Conservation (phyloP, 1,140 invertebrate species). For the Helicoverpa zea region DNA sequence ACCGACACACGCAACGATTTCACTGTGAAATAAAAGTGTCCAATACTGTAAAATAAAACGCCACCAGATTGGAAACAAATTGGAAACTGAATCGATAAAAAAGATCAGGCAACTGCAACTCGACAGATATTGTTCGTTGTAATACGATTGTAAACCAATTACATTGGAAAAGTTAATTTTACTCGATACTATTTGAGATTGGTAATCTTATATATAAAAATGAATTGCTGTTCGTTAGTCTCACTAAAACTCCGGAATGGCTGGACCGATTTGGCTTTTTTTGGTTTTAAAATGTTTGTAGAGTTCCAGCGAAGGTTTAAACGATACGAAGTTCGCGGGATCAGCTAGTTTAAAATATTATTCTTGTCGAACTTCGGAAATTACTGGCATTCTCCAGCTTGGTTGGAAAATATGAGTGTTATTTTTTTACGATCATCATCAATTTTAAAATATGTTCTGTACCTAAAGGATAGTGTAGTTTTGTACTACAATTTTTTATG, state of each 20-base stretch:
- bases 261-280: too few relatives aligned
- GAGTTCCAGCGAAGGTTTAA: too few relatives aligned
- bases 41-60: conserved; percentile 37
- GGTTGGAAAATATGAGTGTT: too few relatives aligned
- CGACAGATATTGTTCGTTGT: background rate
- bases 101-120: background rate
- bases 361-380: background rate
- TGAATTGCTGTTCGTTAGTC: too few relatives aligned
- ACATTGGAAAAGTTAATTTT: conserved; percentile 4
- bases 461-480: background rate
- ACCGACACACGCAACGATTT: background rate
- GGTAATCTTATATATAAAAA: too few relatives aligned
- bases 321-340: too few relatives aligned
- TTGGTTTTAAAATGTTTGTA: too few relatives aligned
- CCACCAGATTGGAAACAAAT: conserved; percentile 27
- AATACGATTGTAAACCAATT: conserved; percentile 13
- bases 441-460: background rate
- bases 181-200: background rate
- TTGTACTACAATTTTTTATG: background rate
- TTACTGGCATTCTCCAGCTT: too few relatives aligned
- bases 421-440: too few relatives aligned
- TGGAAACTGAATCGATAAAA: conserved; percentile 37
- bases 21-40: conserved; percentile 4
- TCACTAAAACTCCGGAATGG: too few relatives aligned
- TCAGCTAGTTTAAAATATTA: background rate